These are phyloP conservation scores for Coregonus ussuriensis DNA, from an alignment of 2,797 vertebrate genomes.

Conservation along the genomic window DNA sequence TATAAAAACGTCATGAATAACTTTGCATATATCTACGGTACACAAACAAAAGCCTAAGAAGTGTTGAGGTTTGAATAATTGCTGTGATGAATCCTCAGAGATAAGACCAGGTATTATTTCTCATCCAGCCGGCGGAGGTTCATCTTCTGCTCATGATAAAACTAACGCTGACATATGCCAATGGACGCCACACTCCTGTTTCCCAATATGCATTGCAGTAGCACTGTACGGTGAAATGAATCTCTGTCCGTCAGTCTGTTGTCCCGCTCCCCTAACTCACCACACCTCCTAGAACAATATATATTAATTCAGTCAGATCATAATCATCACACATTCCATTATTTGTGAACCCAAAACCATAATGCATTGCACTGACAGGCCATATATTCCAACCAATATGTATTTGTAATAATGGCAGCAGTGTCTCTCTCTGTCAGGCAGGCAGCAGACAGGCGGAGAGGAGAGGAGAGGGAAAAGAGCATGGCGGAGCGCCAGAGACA, in stretches of 20 bases:
- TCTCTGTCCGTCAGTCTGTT: conserved; percentile 42
- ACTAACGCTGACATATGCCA: conserved; percentile 66
- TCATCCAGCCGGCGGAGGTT: conserved; percentile 58
- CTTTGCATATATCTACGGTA: not conserved
- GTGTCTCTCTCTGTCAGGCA: conserved; percentile 58
- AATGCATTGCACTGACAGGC: conserved; percentile 65
- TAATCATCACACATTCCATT: conserved; percentile 75
- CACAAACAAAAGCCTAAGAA: not conserved
- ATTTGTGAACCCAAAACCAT: conserved; percentile 68
- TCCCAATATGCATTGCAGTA: conserved; percentile 59
- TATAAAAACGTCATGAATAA: not conserved
- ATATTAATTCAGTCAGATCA: conserved; percentile 67
- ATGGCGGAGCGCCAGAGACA: conserved; percentile 45
- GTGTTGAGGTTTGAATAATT: conserved; percentile 63
- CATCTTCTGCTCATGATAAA: conserved; percentile 62
- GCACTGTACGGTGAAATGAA: conserved; percentile 48
- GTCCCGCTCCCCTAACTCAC: conserved; percentile 25
- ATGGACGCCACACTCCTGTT: conserved; percentile 57
- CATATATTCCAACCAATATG: conserved; percentile 76
- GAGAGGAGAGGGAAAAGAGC: conserved; percentile 13
- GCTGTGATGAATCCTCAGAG: conserved; percentile 69
- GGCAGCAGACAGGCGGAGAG: conserved; percentile 53
- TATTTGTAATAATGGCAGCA: conserved; percentile 74
- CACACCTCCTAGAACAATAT: conserved; percentile 58
- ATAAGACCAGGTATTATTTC: conserved; percentile 61